Evolutionary conservation across 2,888 invertebrate species (phyloP).

Genomic region (Dynastes hyllus): DNA sequence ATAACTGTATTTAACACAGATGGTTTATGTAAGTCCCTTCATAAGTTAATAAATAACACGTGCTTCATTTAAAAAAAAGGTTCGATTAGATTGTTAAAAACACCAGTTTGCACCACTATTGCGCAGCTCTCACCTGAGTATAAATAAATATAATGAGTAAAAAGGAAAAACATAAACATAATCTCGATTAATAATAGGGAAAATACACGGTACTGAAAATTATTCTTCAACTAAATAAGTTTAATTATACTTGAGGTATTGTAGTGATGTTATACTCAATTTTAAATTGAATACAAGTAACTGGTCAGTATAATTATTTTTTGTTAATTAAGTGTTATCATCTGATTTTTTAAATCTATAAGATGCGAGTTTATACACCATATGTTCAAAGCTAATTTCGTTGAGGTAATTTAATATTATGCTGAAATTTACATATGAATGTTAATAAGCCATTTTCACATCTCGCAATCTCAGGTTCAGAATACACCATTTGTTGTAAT

Average conservation of each 20-base stretch:
- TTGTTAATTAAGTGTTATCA: too few relatives aligned
- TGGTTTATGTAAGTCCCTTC: conserved; percentile 9
- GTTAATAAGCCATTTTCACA: too few relatives aligned
- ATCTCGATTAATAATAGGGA: conserved; percentile 18
- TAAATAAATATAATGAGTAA: conserved; percentile 3
- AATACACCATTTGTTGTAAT: too few relatives aligned
- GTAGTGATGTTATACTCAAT: background rate
- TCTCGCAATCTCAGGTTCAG: too few relatives aligned
- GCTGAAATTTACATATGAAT: too few relatives aligned
- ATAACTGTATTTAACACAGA: background rate
- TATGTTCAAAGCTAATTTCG: too few relatives aligned
- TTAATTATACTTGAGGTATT: background rate
- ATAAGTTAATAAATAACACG: conserved; percentile 14
- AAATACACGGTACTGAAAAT: background rate
- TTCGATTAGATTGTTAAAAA: background rate
- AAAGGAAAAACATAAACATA: conserved; percentile 16
- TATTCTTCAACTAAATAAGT: background rate
- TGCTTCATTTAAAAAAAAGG: background rate
- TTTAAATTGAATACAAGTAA: too few relatives aligned
- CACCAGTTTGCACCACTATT: background rate
- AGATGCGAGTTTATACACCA: too few relatives aligned
- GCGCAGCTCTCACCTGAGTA: background rate
- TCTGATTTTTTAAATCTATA: too few relatives aligned
- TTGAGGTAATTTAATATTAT: too few relatives aligned
- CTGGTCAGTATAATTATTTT: too few relatives aligned